Evolutionary conservation across 2,797 vertebrate genomes (phyloP).

Genomic region (Hoplostethus mediterraneus): DNA sequence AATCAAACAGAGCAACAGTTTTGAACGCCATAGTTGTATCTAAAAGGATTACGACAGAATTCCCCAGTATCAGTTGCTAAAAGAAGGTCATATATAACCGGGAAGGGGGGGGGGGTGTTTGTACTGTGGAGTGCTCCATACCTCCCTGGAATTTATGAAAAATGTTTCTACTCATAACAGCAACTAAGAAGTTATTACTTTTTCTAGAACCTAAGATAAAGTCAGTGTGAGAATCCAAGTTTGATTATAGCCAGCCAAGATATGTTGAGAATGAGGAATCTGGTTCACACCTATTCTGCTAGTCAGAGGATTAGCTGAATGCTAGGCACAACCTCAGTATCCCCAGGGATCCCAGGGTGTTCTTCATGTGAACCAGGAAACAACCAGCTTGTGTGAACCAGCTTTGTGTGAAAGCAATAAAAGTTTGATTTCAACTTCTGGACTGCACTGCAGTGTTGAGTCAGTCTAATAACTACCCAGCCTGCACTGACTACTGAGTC

Average conservation of each 20-base stretch:
- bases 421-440: constrained; percentile 20
- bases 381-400: constrained; percentile 29
- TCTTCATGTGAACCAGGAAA: not conserved
- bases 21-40: constrained; percentile 42
- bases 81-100: constrained; percentile 55
- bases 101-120: not conserved
- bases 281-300: constrained; percentile 24
- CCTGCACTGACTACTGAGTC: constrained; percentile 43
- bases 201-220: constrained; percentile 25
- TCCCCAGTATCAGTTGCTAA: constrained; percentile 47
- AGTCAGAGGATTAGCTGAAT: constrained; percentile 3
- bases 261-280: constrained; percentile 29
- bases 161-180: constrained; percentile 38
- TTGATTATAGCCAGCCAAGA: constrained; percentile 19
- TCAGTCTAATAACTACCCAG: constrained; percentile 24
- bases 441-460: constrained; percentile 10
- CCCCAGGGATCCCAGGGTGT: constrained; percentile 3
- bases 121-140: constrained; percentile 7
- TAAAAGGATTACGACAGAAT: constrained; percentile 57
- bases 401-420: constrained; percentile 11
- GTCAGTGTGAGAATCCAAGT: constrained; percentile 26
- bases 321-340: constrained; percentile 13
- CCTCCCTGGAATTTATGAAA: constrained; percentile 20
- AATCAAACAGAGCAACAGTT: constrained; percentile 35
- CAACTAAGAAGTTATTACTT: constrained; percentile 10